Evolutionary conservation across 2,113 vertebrate genomes (phyloP), one percentile per base, ranked within the genome.

Genomic region (Camelus dromedarius): DNA sequence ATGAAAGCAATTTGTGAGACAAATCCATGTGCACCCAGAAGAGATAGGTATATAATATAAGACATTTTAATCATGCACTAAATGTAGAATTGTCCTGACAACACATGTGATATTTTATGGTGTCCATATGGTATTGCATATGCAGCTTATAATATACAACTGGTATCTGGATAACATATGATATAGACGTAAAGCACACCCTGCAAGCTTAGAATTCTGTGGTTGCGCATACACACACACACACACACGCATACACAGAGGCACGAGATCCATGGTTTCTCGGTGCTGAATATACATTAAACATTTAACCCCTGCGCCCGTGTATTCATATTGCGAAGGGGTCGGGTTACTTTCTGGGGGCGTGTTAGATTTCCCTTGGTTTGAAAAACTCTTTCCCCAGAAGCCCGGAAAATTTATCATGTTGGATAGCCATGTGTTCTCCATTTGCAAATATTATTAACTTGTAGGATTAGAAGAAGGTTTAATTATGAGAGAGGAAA

Each of bases 71-170:
- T 97, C 93, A n/a, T 93, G 90, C 58, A 88, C 89, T 96, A 82
- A 95, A 96, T 96, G 93, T 95, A 97, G 98, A 97, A 97, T 98
- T 93, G 97, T 98, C 97, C 83, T 94, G 97, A 94, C 96, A 96
- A 96, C 96, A 97, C 96, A 96, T 97, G 97, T 96, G 98, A 96
- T 98, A 98, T 98, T 98, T 97, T 97, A 95, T 96, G 93, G 95
- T 94, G 95, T 91, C 98, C 98, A 98, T 97, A 98, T 98, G 98
- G 98, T 95, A 94, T 96, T 97, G 98, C 98, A 97, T 98, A 98
- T 98, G 98, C 96, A 97, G 96, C 96, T 97, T 98, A 97, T 95
- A 98, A 97, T 98, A 98, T 97, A 96, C 98, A 98, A 97, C 97
- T 96, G 97, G 96, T 97, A 97, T 96, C 97, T 98, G 92, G 95